Base-by-base conservation (phyloP, 2,113 vertebrate genomes). In the Gavia stellata region DNA sequence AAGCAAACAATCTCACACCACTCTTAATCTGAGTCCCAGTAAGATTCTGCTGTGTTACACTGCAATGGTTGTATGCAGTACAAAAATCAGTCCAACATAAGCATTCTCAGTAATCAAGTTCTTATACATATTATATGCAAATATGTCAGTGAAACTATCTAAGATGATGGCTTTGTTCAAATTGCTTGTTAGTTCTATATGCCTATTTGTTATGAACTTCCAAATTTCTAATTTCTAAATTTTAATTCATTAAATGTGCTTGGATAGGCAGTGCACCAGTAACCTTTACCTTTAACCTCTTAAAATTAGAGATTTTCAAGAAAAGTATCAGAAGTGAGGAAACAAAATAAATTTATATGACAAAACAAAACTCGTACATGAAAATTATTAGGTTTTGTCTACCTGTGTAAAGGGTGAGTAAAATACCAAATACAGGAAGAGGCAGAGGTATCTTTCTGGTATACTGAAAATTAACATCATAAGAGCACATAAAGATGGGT, bases 401-500 rank as follows among this genome's bases (percentile, higher is more conserved):
- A 52, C 38, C 40, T 47, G 17, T 23, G 11, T 20, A 93, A 74
- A 44, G 0, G 1, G 16, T 71, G n/a, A 90, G 36, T 49, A 87
- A 84, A 93, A 89, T 26, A 70, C 4, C 40, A 77, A 77, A 73
- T 23, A 28, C 31, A 73, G 18, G 36, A 52, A 73, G 15, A 45
- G 11, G 4, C 25, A 66, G 31, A 56, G 1, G 0, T 17, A 47
- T 33, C 18, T 50, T 83, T 61, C 26, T 61, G 29, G 29, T 0
- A 2, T 6, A 26, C 28, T 66, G 52, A 81, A 93, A 80, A 53
- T 50, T 34, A 49, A 40, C 13, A 2, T 21, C 29, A 47, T 31
- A 53, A 50, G 15, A 66, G 8, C 49, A 52, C 28, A 78, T 12
- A 52, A 81, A 73, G 20, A 62, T 49, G 14, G 3, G 17, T 38